Evolutionary conservation across 2,113 vertebrate species (phyloP).

Genomic region (Psephotus haematonotus): DNA sequence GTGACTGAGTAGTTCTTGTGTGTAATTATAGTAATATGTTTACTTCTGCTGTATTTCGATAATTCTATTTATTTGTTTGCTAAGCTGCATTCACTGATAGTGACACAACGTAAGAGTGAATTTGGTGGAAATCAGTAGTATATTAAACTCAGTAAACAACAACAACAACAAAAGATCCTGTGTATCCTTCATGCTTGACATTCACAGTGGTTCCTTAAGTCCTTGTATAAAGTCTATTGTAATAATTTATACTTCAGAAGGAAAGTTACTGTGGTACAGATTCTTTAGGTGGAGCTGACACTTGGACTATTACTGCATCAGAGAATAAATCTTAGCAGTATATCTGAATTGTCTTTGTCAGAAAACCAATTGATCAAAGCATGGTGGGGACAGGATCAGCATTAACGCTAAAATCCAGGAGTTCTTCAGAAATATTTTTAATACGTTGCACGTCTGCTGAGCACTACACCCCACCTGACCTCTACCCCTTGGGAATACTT

Average conservation of each 20-base stretch:
- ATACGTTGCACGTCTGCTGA: rapidly evolving
- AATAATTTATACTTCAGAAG: not conserved
- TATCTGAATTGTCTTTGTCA: not conserved
- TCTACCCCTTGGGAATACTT: not conserved
- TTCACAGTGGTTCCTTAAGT: not conserved
- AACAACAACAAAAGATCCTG: not conserved
- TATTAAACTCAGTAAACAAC: not conserved
- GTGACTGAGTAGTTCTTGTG: not conserved
- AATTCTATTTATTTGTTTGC: not conserved
- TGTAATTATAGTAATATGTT: not conserved
- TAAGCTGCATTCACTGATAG: not conserved
- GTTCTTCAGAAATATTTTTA: not conserved
- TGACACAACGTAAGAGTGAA: not conserved
- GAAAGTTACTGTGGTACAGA: not conserved
- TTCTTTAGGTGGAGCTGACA: not conserved
- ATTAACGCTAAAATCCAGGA: not conserved
- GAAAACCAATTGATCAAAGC: not conserved
- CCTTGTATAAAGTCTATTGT: not conserved
- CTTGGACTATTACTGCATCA: not conserved
- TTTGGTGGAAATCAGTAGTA: not conserved
- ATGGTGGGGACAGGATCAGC: not conserved
- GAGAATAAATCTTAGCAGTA: not conserved
- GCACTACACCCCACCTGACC: not conserved
- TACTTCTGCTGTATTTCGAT: not conserved
- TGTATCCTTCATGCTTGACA: not conserved